phyloP scores from a whole-genome alignment of 2,888 invertebrate genomes.

The Pollenia labialis region DNA sequence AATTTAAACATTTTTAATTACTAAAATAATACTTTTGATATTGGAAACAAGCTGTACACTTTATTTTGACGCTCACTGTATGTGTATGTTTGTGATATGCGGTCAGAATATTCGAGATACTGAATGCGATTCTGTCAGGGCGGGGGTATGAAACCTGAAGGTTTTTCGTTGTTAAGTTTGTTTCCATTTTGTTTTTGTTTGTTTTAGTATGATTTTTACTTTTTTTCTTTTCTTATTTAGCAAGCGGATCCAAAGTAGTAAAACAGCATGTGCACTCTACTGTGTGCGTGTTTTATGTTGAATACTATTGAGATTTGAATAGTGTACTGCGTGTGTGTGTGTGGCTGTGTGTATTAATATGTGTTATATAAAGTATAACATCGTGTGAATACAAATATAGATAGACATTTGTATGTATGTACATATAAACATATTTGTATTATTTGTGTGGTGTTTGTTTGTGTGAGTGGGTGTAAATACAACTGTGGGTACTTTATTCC shows the following conservation, averaged over 20 bases:
- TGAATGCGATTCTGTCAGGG: background rate
- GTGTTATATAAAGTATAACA: background rate
- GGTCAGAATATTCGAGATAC: slow-evolving; percentile 55
- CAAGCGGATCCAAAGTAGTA: slow-evolving; percentile 29
- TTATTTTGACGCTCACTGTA: too few relatives aligned
- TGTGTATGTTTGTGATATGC: slow-evolving; percentile 39
- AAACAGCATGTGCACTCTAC: slow-evolving; percentile 52
- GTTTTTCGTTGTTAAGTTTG: slow-evolving; percentile 45
- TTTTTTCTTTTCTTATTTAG: slow-evolving; percentile 38
- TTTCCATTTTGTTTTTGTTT: slow-evolving; percentile 38
- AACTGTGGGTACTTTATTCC: slow-evolving; percentile 43
- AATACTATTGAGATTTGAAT: slow-evolving; percentile 52
- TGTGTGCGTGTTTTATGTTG: slow-evolving; percentile 34
- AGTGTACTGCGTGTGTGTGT: slow-evolving; percentile 10
- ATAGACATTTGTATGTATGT: slow-evolving; percentile 5
- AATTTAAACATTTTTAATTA: too few relatives aligned
- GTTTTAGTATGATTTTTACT: slow-evolving; percentile 25
- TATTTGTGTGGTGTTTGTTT: background rate
- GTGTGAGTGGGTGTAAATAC: background rate
- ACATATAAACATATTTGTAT: background rate
- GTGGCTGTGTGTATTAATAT: slow-evolving; percentile 3
- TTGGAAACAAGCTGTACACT: too few relatives aligned
- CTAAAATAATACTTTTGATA: too few relatives aligned
- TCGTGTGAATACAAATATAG: slow-evolving; percentile 33
- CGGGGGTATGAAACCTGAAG: slow-evolving; percentile 15